Evolutionary conservation across 92 coral and sea anemone genomes (phyloP).

Genomic region (Heliopora coerulea): DNA sequence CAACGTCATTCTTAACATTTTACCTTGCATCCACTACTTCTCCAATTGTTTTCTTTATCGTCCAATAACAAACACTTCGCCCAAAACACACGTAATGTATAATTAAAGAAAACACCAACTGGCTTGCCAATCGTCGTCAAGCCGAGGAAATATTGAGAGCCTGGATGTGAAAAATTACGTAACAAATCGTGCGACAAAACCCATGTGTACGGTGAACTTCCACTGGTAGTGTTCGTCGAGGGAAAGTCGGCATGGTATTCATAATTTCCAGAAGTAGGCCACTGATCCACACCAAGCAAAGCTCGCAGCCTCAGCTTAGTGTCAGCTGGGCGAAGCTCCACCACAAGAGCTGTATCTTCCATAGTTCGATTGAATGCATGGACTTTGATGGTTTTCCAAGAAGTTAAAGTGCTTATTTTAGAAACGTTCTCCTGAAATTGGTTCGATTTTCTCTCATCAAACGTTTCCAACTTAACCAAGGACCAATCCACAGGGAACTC

Average conservation of each 20-base stretch:
- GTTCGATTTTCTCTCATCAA: conserved; percentile 74
- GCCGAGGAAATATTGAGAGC: conserved; percentile 63
- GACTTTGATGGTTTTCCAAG: conserved; percentile 68
- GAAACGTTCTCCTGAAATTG: conserved; percentile 66
- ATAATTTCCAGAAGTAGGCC: conserved; percentile 48
- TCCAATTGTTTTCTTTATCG: conserved; percentile 75
- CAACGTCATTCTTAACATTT: too few species aligned
- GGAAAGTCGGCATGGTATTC: conserved; percentile 47
- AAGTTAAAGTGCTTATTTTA: conserved; percentile 57
- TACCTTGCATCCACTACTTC: conserved; percentile 82
- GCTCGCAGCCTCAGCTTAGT: conserved; percentile 50
- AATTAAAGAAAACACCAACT: neutral
- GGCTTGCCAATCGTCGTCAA: conserved; percentile 47
- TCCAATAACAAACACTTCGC: conserved; percentile 73
- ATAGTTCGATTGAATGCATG: conserved; percentile 90
- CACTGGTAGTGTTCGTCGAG: conserved; percentile 23
- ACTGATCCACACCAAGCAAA: conserved; percentile 26
- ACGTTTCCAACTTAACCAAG: conserved; percentile 77
- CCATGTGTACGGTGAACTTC: conserved; percentile 12
- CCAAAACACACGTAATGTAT: conserved; percentile 12
- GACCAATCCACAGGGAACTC: conserved; percentile 81
- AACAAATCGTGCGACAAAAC: conserved; percentile 27
- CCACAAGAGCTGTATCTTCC: conserved; percentile 66
- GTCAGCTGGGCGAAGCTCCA: conserved; percentile 64
- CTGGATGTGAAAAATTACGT: conserved; percentile 6